Conservation (phyloP, 2,113 vertebrate genomes). For the Suncus etruscus region DNA sequence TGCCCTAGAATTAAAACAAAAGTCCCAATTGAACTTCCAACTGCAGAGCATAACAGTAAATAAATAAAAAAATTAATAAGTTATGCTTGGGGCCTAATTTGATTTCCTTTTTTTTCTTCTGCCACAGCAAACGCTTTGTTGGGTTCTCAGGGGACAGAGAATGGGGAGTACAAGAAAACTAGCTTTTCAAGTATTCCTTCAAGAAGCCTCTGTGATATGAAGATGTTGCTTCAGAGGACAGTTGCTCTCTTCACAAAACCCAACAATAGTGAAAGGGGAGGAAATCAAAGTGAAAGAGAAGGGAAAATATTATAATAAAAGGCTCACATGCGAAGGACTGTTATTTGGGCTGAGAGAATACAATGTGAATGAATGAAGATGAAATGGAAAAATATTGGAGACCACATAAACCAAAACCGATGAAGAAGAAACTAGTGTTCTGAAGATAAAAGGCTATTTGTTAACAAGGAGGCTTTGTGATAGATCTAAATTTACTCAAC, state of each 20-base stretch:
- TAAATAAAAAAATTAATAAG: neutral
- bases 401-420: neutral
- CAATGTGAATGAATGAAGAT: neutral
- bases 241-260: constrained; percentile 12
- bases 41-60: constrained; percentile 42
- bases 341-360: neutral
- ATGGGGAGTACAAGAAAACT: constrained; percentile 10
- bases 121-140: neutral
- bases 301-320: constrained; percentile 45
- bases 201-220: neutral
- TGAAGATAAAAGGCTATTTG: neutral
- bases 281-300: constrained; percentile 24
- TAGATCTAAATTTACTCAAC: neutral
- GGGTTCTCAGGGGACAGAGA: neutral
- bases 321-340: neutral
- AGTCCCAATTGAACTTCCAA: constrained; percentile 21
- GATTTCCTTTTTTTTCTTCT: constrained; percentile 50
- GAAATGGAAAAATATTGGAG: neutral
- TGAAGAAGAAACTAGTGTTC: constrained; percentile 28
- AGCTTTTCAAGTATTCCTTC: constrained; percentile 59
- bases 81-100: neutral
- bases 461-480: neutral
- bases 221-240: constrained; percentile 58
- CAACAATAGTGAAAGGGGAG: constrained; percentile 38
- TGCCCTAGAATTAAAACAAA: neutral